Evolutionary conservation across 1,140 invertebrate species (phyloP), one percentile per base, ranked within the genome.

Genomic region (Lethocerus indicus): DNA sequence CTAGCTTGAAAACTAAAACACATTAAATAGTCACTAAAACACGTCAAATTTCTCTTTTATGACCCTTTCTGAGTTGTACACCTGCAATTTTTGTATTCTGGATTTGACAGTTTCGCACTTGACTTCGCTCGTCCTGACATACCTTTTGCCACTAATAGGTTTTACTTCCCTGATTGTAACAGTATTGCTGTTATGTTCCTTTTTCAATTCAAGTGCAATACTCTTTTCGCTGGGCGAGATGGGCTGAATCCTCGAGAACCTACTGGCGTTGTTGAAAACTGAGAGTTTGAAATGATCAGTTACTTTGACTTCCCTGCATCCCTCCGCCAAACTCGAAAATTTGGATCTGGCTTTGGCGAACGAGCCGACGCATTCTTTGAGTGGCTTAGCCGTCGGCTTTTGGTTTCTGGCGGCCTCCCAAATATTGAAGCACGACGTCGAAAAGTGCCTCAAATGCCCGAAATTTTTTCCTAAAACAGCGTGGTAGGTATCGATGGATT

Each of bases 91-190:
- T 14, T 67, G 63, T 49, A 72, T 72, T 25, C 70, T 60, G 23
- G 70, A 69, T 54, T 71, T 67, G 1, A 73, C 67, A 14, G 69
- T 70, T 43, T 72, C 70, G 56, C 70, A 72, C 40, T 72, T 71
- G 14, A 73, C 67, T 48, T 73, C 70, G 57, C 68, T 70, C 55
- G 70, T 71, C 28, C 67, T 63, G 7, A 67, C 65, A 54, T 68
- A 72, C 14, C 63, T 64, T 6, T 70, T 70, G 2, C 69, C 65
- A n/a, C 69, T 68, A 14, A 69, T 65, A 0, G 69, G 66, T 51
- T 59, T 61, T 20, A 59, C 55, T 47, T 73, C 71, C n/a, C 70
- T 59, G n/a, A 72, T 72, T 5, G 72, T 67, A 6, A 72, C 71
- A 16, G 70, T 47, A 41, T 71, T 71, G 0, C 70, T 68, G 5